These are phyloP conservation scores for Proteles cristata DNA, from an alignment of 2,113 vertebrate genomes.

Conservation along the genomic window DNA sequence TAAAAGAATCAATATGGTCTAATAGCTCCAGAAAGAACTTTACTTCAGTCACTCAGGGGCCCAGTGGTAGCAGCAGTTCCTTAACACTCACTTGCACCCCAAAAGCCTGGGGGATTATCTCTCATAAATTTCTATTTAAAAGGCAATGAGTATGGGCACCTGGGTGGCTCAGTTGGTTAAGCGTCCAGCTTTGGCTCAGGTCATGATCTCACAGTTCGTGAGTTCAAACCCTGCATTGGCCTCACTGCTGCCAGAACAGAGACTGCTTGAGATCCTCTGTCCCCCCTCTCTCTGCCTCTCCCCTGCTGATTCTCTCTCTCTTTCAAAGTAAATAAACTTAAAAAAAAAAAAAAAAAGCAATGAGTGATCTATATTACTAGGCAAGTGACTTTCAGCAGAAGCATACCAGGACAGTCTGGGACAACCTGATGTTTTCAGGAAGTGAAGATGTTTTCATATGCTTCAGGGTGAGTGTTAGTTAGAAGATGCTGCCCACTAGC, in stretches of 20 bases:
- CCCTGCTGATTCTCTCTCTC: no score
- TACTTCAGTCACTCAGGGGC: neutral
- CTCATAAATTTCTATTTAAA: neutral
- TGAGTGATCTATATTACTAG: neutral
- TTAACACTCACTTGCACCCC: neutral
- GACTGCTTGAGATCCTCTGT: no score
- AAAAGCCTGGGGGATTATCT: neutral
- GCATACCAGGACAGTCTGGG: neutral
- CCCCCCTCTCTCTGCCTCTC: no score
- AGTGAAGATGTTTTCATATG: neutral
- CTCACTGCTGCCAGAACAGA: no score
- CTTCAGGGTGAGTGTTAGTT: neutral
- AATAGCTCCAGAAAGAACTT: neutral
- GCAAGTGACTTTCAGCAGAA: neutral
- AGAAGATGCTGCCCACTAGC: neutral
- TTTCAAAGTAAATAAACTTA: no score
- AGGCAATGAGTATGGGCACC: neutral
- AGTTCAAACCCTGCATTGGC: no score
- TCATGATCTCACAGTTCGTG: no score
- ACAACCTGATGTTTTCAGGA: neutral
- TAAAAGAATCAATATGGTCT: neutral
- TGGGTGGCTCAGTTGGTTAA: no score
- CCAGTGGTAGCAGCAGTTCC: neutral
- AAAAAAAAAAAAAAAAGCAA: no score
- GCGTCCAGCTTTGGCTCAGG: no score